phyloP scores from a whole-genome alignment of 1,140 invertebrate genomes.

The Archegozetes longisetosus region DNA sequence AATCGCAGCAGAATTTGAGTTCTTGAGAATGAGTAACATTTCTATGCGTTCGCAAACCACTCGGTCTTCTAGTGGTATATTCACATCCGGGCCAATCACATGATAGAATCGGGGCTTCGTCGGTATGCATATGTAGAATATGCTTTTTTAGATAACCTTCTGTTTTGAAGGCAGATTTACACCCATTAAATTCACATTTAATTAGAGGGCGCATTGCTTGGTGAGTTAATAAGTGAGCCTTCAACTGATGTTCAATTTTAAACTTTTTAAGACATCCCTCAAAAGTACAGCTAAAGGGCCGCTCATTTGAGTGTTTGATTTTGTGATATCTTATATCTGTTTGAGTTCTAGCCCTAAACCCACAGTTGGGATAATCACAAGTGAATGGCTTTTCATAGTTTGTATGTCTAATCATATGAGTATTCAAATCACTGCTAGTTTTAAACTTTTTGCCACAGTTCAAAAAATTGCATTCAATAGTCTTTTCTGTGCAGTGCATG shows the following conservation, averaged over 20 bases:
- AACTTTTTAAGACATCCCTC: slow-evolving; percentile 48
- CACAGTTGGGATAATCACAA: slow-evolving; percentile 4
- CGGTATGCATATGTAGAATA: neutral
- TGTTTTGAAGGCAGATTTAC: neutral
- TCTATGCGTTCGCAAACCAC: neutral
- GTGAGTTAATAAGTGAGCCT: slow-evolving; percentile 33
- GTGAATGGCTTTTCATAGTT: neutral
- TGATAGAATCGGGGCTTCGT: neutral
- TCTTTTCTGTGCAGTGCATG: neutral
- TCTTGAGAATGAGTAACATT: neutral
- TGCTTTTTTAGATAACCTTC: neutral
- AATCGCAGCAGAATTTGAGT: neutral
- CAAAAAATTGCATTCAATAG: too few relatives aligned
- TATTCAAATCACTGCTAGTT: too few relatives aligned
- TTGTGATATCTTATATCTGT: neutral
- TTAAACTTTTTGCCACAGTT: too few relatives aligned
- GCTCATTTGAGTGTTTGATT: slow-evolving; percentile 33
- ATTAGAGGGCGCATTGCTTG: neutral
- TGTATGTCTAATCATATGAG: neutral
- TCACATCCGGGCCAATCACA: slow-evolving; percentile 11
- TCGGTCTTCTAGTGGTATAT: neutral
- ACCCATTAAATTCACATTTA: neutral
- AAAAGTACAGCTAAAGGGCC: slow-evolving; percentile 45
- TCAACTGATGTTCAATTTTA: slow-evolving; percentile 53
- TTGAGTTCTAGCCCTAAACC: neutral